Conservation (phyloP, 2,797 vertebrate species). For the Serranus cabrilla region DNA sequence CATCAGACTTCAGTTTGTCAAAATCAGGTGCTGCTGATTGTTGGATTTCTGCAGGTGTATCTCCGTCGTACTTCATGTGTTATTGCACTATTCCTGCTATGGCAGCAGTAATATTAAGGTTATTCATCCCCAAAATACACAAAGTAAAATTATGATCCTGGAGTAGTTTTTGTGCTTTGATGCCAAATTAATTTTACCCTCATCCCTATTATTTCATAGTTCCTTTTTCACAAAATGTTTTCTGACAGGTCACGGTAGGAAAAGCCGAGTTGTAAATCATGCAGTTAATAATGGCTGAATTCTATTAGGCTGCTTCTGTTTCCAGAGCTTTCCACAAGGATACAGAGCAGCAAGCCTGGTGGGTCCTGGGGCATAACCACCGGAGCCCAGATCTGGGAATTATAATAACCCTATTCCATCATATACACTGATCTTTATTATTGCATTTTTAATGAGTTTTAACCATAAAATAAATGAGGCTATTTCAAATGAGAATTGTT, state of each 20-base stretch:
- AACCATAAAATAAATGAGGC: too few relatives aligned
- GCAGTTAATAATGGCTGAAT: background rate
- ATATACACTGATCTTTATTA: background rate
- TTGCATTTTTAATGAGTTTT: background rate
- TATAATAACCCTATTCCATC: background rate
- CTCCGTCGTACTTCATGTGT: background rate
- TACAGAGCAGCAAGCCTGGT: too few relatives aligned
- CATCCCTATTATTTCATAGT: background rate
- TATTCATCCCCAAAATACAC: background rate
- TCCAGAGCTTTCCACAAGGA: too few relatives aligned
- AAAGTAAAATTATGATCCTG: background rate
- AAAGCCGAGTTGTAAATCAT: background rate
- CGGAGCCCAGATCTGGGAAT: too few relatives aligned
- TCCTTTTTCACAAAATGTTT: background rate
- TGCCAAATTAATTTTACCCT: background rate
- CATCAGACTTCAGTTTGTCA: slow-evolving; percentile 2
- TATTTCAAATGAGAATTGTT: too few relatives aligned
- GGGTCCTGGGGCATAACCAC: too few relatives aligned
- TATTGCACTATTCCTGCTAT: background rate
- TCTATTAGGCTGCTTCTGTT: slow-evolving; percentile 1
- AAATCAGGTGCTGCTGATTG: slow-evolving; percentile 4
- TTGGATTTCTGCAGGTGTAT: slow-evolving; percentile 6
- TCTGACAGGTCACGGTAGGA: background rate
- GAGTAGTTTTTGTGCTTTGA: background rate
- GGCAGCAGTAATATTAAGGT: background rate